These are phyloP conservation scores for Apeltes quadracus DNA, from an alignment of 2,113 vertebrate species.

Conservation along the genomic window DNA sequence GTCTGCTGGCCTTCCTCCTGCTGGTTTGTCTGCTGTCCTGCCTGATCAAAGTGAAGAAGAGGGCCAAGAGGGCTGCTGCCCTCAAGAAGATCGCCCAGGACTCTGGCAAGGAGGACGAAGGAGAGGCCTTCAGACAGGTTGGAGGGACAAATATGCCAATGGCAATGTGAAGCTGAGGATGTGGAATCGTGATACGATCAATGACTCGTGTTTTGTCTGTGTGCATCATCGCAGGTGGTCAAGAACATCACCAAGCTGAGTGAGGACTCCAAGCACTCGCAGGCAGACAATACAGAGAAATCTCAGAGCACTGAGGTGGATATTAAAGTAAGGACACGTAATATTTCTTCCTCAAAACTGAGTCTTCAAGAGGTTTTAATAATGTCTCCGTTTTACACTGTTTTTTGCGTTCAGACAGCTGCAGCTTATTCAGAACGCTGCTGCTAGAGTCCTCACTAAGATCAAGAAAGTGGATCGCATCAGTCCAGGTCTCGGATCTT, in stretches of 20 bases:
- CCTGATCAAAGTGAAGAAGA: constrained; percentile 79
- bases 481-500: constrained; percentile 69
- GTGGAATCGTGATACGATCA: background rate
- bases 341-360: background rate
- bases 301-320: constrained; percentile 85
- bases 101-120: constrained; percentile 80
- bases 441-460: constrained; percentile 68
- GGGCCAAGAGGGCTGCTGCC: constrained; percentile 76
- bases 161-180: background rate
- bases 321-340: constrained; percentile 78
- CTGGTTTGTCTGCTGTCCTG: constrained; percentile 82
- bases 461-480: constrained; percentile 63
- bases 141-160: constrained; percentile 7
- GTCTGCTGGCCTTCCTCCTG: constrained; percentile 79
- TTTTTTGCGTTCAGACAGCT: constrained; percentile 66
- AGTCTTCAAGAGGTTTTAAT: constrained; percentile 31
- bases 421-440: constrained; percentile 66
- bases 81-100: constrained; percentile 79
- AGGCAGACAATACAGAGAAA: constrained; percentile 81
- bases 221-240: constrained; percentile 76
- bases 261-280: constrained; percentile 82
- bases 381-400: constrained; percentile 51
- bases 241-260: constrained; percentile 81
- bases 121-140: constrained; percentile 83
- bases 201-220: constrained; percentile 1